Evolutionary conservation across 1,140 invertebrate species (phyloP).

Genomic region (Limonius californicus): DNA sequence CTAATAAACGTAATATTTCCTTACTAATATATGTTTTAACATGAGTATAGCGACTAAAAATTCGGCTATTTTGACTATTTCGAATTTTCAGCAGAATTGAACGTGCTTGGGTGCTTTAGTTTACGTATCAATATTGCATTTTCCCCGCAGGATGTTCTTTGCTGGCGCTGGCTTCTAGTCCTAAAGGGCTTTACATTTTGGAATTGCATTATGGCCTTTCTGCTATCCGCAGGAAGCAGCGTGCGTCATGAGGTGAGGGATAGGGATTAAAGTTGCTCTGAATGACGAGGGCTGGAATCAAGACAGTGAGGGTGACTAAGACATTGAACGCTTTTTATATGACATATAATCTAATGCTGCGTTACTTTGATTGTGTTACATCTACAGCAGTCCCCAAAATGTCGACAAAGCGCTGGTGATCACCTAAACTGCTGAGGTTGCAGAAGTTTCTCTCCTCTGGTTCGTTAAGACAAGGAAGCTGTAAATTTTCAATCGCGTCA

Average conservation of each 20-base stretch:
- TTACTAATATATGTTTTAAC: no score
- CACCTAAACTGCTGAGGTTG: no score
- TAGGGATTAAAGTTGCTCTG: slow-evolving; percentile 22
- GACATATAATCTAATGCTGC: slow-evolving; percentile 29
- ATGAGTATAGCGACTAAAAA: no score
- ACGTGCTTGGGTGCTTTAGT: no score
- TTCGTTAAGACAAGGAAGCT: no score
- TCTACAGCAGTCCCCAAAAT: neutral
- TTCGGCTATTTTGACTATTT: neutral
- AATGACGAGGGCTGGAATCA: slow-evolving; percentile 25
- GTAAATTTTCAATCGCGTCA: no score
- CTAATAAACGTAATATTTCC: no score
- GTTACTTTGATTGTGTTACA: slow-evolving; percentile 26
- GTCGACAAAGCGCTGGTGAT: neutral
- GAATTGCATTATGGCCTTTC: neutral
- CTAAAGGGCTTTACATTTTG: no score
- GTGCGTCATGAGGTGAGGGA: slow-evolving; percentile 30
- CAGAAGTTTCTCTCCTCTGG: no score
- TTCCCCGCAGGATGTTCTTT: no score
- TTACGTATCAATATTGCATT: no score
- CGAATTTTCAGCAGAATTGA: neutral
- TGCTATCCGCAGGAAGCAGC: neutral
- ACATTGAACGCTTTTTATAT: slow-evolving; percentile 27
- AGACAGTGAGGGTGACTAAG: slow-evolving; percentile 26
- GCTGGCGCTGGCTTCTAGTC: no score